phyloP scores from a whole-genome alignment of 2,113 vertebrate genomes.

The Amblyopsis rosae region DNA sequence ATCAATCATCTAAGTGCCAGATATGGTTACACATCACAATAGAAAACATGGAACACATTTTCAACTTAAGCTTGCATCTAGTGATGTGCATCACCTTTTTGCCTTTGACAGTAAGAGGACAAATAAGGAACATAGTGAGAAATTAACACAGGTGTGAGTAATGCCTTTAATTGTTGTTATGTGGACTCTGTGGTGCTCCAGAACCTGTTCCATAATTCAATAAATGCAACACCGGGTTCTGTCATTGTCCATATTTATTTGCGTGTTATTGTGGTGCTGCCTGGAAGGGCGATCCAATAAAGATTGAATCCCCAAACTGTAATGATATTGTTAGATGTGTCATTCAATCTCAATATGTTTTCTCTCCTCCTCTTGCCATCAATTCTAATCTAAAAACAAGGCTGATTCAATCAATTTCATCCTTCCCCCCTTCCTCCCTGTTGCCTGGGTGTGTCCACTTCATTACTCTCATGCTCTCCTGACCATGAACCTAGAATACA shows the following conservation, averaged over 20 bases:
- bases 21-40: background rate
- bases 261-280: slow-evolving; percentile 43
- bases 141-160: slow-evolving; percentile 43
- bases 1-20: background rate
- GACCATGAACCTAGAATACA: slow-evolving; percentile 1
- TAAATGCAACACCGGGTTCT: slow-evolving; percentile 49
- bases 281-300: slow-evolving; percentile 37
- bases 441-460: slow-evolving; percentile 39
- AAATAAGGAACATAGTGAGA: background rate
- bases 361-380: slow-evolving; percentile 27
- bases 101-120: slow-evolving; percentile 8
- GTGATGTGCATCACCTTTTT: slow-evolving; percentile 21
- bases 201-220: slow-evolving; percentile 47
- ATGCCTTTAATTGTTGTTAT: slow-evolving; percentile 16
- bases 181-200: slow-evolving; percentile 27
- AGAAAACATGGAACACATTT: background rate
- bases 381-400: slow-evolving; percentile 32
- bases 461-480: slow-evolving; percentile 35
- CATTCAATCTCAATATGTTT: slow-evolving; percentile 32
- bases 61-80: background rate
- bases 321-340: slow-evolving; percentile 35
- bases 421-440: slow-evolving; percentile 7
- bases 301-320: slow-evolving; percentile 48
- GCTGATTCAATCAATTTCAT: slow-evolving; percentile 46
- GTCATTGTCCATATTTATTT: slow-evolving; percentile 54